Percentiles rank a stretch among this genome's conserved stretches.
Conservation (phyloP, 2,113 vertebrate species). For the Labrus mixtus region DNA sequence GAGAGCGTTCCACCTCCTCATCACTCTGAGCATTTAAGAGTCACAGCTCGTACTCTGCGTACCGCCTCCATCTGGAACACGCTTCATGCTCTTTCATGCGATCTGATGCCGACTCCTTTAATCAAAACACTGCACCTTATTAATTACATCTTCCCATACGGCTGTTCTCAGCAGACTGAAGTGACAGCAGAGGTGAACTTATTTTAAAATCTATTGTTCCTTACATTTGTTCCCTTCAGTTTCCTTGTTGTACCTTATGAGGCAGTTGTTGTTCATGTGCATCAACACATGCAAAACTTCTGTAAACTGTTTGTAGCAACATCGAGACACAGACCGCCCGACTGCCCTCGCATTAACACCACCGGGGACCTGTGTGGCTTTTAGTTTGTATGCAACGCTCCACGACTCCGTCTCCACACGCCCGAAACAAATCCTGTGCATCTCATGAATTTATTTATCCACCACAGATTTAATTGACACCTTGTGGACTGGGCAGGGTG, state of each 20-base stretch:
- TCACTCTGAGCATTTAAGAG: conserved; percentile 9
- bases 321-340: neutral
- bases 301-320: neutral
- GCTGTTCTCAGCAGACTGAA: neutral
- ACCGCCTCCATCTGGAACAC: neutral
- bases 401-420: conserved; percentile 1
- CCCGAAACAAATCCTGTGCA: conserved; percentile 7
- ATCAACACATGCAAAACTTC: neutral
- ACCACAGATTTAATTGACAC: conserved; percentile 50
- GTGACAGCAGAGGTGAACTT: neutral
- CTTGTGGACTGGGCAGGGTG: conserved; percentile 9
- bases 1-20: neutral
- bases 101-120: neutral
- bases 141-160: neutral
- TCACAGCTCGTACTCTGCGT: conserved; percentile 7
- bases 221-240: neutral
- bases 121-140: neutral
- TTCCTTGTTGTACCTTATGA: neutral
- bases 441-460: conserved; percentile 56
- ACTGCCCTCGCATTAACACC: neutral
- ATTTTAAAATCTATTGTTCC: neutral
- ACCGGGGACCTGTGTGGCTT: conserved; percentile 8
- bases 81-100: neutral
- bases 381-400: conserved; percentile 26
- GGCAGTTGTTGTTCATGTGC: neutral